Conservation (phyloP, 2,888 invertebrate species). For the Encarsia formosa region DNA sequence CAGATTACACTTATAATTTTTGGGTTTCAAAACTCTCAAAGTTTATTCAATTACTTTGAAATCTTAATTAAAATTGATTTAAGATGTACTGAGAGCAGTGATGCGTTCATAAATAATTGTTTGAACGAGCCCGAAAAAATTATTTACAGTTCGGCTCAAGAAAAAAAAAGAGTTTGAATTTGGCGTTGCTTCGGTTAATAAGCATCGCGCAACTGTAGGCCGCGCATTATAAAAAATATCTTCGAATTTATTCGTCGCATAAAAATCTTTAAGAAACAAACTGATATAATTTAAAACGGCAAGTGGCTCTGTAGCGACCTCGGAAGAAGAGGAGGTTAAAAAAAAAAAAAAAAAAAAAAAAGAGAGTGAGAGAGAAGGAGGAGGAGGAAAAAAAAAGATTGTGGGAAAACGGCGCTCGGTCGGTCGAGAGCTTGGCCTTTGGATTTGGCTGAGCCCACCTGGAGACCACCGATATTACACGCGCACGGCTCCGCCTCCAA, state of each 20-base stretch:
- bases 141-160: too few species aligned
- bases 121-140: too few species aligned
- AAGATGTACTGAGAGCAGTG: too few species aligned
- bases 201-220: too few species aligned
- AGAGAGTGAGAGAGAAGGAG: neutral
- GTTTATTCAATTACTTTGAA: too few species aligned
- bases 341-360: neutral
- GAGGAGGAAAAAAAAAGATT: neutral
- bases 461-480: constrained; percentile 4
- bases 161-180: too few species aligned
- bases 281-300: constrained; percentile 23
- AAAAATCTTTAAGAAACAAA: constrained; percentile 20
- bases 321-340: too few species aligned
- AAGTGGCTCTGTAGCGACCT: constrained; percentile 1
- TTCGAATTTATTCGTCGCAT: constrained; percentile 16
- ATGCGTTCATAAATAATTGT: too few species aligned
- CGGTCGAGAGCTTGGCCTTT: neutral
- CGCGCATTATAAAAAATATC: constrained; percentile 14
- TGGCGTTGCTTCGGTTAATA: too few species aligned
- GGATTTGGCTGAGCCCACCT: constrained; percentile 22
- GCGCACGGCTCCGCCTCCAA: constrained; percentile 12
- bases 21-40: too few species aligned
- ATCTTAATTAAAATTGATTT: too few species aligned
- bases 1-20: too few species aligned
- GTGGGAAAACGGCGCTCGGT: constrained; percentile 16